Percentiles rank a stretch among this genome's conserved stretches.
Evolutionary conservation across 2,888 invertebrate species (phyloP).

Genomic region (Zaprionus bogoriensis): DNA sequence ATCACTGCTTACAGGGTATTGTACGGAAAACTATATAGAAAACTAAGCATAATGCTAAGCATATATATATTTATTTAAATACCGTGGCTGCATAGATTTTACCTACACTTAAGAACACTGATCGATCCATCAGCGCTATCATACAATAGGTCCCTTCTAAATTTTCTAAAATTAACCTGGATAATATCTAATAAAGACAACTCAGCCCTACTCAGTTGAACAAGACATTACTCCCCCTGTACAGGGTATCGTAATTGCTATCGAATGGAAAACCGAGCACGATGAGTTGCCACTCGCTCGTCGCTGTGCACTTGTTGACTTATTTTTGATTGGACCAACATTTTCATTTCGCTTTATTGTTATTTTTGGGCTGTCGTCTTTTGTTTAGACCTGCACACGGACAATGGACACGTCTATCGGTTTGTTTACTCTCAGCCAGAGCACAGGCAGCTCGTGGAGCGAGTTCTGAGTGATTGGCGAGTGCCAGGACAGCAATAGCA

Average conservation of each 20-base stretch:
- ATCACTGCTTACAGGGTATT: too few species aligned
- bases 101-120: too few species aligned
- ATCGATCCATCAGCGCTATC: too few species aligned
- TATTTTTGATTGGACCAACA: conserved; percentile 58
- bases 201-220: too few species aligned
- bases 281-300: conserved; percentile 27
- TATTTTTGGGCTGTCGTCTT: conserved; percentile 46
- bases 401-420: too few species aligned
- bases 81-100: too few species aligned
- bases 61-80: too few species aligned
- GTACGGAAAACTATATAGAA: too few species aligned
- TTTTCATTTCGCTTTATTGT: conserved; percentile 59
- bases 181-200: too few species aligned
- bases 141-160: too few species aligned
- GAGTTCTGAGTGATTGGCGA: conserved; percentile 29
- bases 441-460: conserved; percentile 27
- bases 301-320: conserved; percentile 40
- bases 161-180: too few species aligned
- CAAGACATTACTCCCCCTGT: background rate
- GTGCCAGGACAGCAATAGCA: conserved; percentile 22
- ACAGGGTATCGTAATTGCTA: conserved; percentile 19
- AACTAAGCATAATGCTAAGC: too few species aligned
- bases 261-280: conserved; percentile 21
- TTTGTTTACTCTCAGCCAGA: conserved; percentile 41
- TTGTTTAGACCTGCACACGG: conserved; percentile 43